Evolutionary conservation across 2,888 invertebrate genomes (phyloP).

Genomic region (Tachystola acroxantha): DNA sequence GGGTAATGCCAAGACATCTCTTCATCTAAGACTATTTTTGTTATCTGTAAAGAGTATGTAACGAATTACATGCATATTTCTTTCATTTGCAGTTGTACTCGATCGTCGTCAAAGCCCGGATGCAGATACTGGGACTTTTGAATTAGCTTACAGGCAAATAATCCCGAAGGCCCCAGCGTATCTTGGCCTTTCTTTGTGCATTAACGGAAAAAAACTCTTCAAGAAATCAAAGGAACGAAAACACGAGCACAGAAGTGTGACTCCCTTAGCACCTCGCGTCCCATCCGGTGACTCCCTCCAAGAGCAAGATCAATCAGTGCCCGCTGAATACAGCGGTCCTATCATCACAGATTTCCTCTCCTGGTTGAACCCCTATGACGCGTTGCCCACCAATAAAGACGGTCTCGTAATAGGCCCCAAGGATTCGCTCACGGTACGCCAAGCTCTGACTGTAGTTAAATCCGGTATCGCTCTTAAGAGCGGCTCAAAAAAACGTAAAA

Average conservation of each 20-base stretch:
- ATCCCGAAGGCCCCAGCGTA: slow-evolving; percentile 89
- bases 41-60: no score
- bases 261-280: slow-evolving; percentile 39
- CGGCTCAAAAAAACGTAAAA: slow-evolving; percentile 69
- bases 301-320: slow-evolving; percentile 48
- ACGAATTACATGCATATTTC: no score
- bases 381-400: slow-evolving; percentile 53
- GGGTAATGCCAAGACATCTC: slow-evolving; percentile 74
- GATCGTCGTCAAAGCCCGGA: slow-evolving; percentile 84
- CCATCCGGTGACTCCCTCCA: slow-evolving; percentile 40
- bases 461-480: slow-evolving; percentile 55
- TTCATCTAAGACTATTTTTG: neutral
- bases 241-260: slow-evolving; percentile 52
- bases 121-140: slow-evolving; percentile 89
- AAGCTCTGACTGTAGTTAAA: slow-evolving; percentile 68
- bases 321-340: slow-evolving; percentile 79
- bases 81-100: slow-evolving; percentile 82
- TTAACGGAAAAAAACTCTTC: slow-evolving; percentile 81
- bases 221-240: slow-evolving; percentile 63
- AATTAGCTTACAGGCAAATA: slow-evolving; percentile 86
- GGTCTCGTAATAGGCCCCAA: slow-evolving; percentile 50
- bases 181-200: slow-evolving; percentile 83
- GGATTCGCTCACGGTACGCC: slow-evolving; percentile 68
- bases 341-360: slow-evolving; percentile 83
- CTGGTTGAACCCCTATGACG: slow-evolving; percentile 78